Evolutionary conservation across 2,797 vertebrate genomes (phyloP), one percentile per base, ranked within the genome.

Genomic region (Microctenopoma stevenorrisi): DNA sequence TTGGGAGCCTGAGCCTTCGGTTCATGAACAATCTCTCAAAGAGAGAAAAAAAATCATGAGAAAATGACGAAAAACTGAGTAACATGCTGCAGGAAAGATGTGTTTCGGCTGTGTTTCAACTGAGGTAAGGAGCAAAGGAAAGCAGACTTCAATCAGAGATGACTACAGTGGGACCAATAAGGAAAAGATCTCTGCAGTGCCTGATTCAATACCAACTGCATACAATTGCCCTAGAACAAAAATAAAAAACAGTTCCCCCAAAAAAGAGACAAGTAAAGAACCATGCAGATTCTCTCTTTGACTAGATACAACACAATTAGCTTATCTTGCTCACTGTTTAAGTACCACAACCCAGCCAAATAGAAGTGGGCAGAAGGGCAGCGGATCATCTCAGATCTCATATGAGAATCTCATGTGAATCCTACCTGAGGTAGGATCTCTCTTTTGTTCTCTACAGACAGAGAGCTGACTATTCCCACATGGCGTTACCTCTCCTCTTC

Each of bases 51-150:
- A 13, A 22, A 40, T 22, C 51, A 68, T 44, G 68, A 81, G 76
- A 88, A 84, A 85, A 88, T 90, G 76, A 91, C 88, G 89, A 91
- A 93, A 92, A 91, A 70, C 52, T 0, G 54, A 68, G 90, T 74
- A 91, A 90, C 78, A 75, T 54, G 70, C 73, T 75, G 70, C 51
- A 71, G 75, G 71, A 82, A 70, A 52, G 48, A 57, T 44, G 46
- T 42, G 70, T 82, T 86, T 84, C 59, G 6, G 40, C 76, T 68
- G 43, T 46, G 65, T 88, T 89, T 89, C 84, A 81, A 74, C 82
- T 72, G 47, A 85, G 81, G 73, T 82, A 66, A 62, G 52, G 55
- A 44, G 66, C 13, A 47, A 64, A 78, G 64, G 72, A 70, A 76
- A 56, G 40, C 47, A 72, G 3, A 64, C 35, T 74, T 84, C 68